phyloP scores from a whole-genome alignment of 2,888 invertebrate species.

The Cephus pygmeus region DNA sequence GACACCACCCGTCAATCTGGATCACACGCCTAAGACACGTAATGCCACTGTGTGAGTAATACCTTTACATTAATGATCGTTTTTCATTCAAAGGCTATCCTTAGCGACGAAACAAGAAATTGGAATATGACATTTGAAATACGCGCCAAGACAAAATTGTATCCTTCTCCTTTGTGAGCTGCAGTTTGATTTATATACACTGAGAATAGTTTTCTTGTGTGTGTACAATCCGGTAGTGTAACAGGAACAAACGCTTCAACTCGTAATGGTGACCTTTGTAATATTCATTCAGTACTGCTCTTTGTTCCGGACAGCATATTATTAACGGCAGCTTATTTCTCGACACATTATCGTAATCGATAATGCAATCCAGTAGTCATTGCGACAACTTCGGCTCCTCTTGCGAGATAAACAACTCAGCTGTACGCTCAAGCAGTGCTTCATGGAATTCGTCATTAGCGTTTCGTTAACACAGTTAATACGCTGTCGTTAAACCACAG shows the following conservation, averaged over 20 bases:
- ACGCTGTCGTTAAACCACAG: not conserved
- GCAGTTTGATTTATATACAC: not conserved
- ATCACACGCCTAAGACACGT: conserved; percentile 57
- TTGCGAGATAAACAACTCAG: not conserved
- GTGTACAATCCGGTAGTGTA: not conserved
- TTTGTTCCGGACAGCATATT: not conserved
- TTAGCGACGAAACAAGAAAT: not conserved
- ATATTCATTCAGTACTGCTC: not conserved
- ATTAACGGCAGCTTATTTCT: not conserved
- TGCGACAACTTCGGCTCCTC: not conserved
- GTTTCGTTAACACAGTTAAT: not conserved
- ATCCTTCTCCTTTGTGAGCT: not conserved
- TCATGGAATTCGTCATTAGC: not conserved
- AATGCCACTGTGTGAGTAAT: conserved; percentile 58
- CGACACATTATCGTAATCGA: not conserved
- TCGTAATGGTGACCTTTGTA: not conserved
- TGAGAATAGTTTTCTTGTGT: not conserved
- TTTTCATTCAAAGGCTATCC: not conserved
- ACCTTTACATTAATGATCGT: not conserved
- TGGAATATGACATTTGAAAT: conserved; percentile 6
- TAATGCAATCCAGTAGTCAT: not conserved
- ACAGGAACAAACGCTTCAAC: not conserved
- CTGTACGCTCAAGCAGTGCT: not conserved
- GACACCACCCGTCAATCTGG: conserved; percentile 43
- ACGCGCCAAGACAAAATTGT: not conserved